A percentile compares a stretch with the other conserved stretches of the same genome.
These are phyloP conservation scores for Synergus laeviventris DNA, from an alignment of 2,888 invertebrate species.

Conservation along the genomic window DNA sequence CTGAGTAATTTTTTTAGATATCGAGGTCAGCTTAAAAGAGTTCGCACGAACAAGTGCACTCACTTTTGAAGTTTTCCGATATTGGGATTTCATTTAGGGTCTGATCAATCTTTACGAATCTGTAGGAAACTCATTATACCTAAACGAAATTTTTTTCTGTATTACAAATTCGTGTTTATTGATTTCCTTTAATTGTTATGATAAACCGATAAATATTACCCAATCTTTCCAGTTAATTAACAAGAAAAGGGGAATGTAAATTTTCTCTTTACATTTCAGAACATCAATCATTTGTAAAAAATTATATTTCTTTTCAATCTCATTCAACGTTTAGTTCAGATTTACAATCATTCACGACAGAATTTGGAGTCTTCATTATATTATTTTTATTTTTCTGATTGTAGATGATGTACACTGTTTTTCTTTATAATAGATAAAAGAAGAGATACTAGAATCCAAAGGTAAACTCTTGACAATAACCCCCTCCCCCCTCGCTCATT, in stretches of 20 bases:
- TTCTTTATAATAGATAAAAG: no score
- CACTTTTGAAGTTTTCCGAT: neutral
- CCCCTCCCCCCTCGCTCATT: no score
- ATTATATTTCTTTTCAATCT: no score
- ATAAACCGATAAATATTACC: neutral
- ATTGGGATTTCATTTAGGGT: neutral
- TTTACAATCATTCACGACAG: no score
- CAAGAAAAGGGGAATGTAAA: neutral
- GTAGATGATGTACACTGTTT: no score
- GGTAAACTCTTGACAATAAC: no score
- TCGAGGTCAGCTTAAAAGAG: neutral
- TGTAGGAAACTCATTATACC: neutral
- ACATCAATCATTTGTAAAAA: no score
- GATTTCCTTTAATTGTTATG: neutral
- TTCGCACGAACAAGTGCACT: neutral
- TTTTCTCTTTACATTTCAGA: no score
- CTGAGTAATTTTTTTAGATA: neutral
- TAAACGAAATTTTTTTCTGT: neutral
- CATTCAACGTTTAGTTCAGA: no score
- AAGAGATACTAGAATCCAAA: no score
- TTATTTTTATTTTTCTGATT: no score
- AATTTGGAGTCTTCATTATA: neutral
- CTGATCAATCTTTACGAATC: neutral
- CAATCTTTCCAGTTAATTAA: neutral
- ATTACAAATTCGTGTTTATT: neutral